Base-by-base conservation (phyloP, 1,140 invertebrate species). In the Achatina immaculata region DNA sequence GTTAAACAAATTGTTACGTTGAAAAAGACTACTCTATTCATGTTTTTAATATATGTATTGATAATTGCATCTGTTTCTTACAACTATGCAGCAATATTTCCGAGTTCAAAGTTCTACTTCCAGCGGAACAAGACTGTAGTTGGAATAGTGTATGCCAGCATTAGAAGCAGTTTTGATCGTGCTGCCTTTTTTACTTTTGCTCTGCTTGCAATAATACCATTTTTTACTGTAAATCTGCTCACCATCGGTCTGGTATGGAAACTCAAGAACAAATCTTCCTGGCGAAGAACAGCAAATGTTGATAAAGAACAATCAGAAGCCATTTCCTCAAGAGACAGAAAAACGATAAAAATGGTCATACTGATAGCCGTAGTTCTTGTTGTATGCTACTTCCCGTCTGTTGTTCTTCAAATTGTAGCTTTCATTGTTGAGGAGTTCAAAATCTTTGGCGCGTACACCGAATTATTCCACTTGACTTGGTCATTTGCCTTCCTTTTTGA, bases 401-500 rank as follows among this genome's bases (percentile, higher is more conserved):
- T 65, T 21, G n/a, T 76, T 21, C 21, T 43, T 9, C 28, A 16
- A 4, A 24, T 38, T 21, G 28, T 48, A 21, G 36, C 1, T 48
- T 36, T 65, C 3, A n/a, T 55, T 24, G 38, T 31, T 21, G 4
- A 51, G 3, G 51, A 31, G 3, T 76, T 62, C n/a, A 58, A 1
- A 16, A 45, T 76, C 16, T 14, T 65, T 0, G 74, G 74, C 2
- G 2, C 9, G 3, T 62, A 76, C 55, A 1, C 36, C 3, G 62
- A 76, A 21, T 11, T 62, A 1, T 76, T 76, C 58, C 24, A 11
- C 40, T 16, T 40, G 2, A 24, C 21, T 4, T 76, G 48, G 51
- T 58, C 74, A n/a, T 76, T 76, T 34, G 55, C 4, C 21, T 31
- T 45, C 24, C 24, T 76, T 19, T 65, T 76, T 58, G 74, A 76